Percentiles rank a stretch among this genome's conserved stretches.
Conservation (phyloP, 2,113 vertebrate species). For the Pedionomus torquatus region DNA sequence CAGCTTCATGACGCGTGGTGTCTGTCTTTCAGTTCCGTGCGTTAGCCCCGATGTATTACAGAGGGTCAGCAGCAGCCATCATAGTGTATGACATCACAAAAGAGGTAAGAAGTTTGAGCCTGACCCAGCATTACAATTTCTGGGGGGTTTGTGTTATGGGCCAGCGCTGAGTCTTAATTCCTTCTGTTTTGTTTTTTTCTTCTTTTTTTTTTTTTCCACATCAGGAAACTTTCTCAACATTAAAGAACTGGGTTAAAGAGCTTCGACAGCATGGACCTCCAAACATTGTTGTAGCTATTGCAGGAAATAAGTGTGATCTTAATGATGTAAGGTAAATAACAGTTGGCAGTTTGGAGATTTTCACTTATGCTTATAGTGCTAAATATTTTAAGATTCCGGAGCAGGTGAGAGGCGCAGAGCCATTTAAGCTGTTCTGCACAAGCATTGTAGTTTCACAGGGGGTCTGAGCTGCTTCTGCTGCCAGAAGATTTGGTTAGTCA, state of each 20-base stretch:
- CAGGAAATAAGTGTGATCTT: slow-evolving; percentile 97
- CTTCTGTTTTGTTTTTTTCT: neutral
- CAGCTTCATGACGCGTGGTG: neutral
- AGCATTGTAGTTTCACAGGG: neutral
- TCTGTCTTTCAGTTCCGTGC: slow-evolving; percentile 87
- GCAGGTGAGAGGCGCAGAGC: neutral
- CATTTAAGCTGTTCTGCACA: neutral
- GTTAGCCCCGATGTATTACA: slow-evolving; percentile 98
- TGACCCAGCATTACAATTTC: neutral
- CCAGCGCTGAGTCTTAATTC: neutral
- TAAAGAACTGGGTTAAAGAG: slow-evolving; percentile 99
- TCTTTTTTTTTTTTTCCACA: neutral
- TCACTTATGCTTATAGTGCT: neutral
- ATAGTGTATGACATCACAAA: slow-evolving; percentile 99
- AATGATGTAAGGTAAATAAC: slow-evolving; percentile 88
- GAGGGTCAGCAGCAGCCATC: slow-evolving; percentile 95
- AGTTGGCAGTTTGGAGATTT: neutral
- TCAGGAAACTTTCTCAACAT: slow-evolving; percentile 94
- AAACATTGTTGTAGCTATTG: slow-evolving; percentile 96
- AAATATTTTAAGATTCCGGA: neutral
- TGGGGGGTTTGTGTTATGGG: neutral
- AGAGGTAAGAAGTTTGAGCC: slow-evolving; percentile 81
- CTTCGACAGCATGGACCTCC: slow-evolving; percentile 95
- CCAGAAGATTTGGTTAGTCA: neutral
- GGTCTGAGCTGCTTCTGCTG: neutral